A percentile compares a stretch with the other conserved stretches of the same genome.
phyloP scores from a whole-genome alignment of 2,888 invertebrate species.

The Clunio marinus region DNA sequence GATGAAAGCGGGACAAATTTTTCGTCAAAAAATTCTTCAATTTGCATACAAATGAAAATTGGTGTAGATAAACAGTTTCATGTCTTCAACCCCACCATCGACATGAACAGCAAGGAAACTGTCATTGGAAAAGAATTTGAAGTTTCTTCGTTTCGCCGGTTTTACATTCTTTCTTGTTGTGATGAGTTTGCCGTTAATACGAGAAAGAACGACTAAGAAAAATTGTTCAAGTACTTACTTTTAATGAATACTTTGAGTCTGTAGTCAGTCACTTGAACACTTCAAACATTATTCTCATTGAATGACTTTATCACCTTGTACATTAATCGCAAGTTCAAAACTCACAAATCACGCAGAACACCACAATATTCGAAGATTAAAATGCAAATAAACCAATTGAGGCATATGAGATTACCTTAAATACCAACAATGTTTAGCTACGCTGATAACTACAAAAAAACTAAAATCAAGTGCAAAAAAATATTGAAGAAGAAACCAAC shows the following conservation, averaged over 20 bases:
- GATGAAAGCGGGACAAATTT: not conserved
- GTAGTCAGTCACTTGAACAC: not conserved
- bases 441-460: not conserved
- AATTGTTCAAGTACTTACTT: not conserved
- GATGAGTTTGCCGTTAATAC: not conserved
- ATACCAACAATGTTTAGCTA: constrained; percentile 9
- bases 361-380: not conserved
- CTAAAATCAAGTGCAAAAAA: not conserved
- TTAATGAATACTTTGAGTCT: not conserved
- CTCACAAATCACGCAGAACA: not conserved
- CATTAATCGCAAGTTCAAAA: not conserved
- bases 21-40: not conserved
- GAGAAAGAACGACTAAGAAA: not conserved
- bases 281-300: not conserved
- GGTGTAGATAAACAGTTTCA: not conserved
- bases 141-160: not conserved
- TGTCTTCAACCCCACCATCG: not conserved
- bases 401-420: not conserved
- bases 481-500: not conserved
- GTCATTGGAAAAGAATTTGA: not conserved
- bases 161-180: not conserved
- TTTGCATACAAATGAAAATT: constrained; percentile 35
- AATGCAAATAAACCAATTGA: constrained; percentile 19
- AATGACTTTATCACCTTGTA: not conserved
- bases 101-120: not conserved